Evolutionary conservation across 2,797 vertebrate genomes (phyloP).

Genomic region (Trematomus bernacchii): DNA sequence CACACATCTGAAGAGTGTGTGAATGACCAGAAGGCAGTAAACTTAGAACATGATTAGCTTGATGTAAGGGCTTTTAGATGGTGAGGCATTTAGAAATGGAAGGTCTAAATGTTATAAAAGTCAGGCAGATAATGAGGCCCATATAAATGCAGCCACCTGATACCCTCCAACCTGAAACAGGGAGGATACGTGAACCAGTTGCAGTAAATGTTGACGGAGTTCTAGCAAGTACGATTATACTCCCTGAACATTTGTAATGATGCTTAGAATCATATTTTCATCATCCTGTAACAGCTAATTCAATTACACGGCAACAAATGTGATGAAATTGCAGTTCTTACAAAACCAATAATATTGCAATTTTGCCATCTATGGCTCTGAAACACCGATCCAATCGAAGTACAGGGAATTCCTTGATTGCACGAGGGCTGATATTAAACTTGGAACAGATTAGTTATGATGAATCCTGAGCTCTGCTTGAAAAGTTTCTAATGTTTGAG

Average conservation of each 20-base stretch:
- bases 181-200: constrained; percentile 16
- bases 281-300: constrained; percentile 29
- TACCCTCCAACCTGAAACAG: constrained; percentile 33
- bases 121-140: constrained; percentile 32
- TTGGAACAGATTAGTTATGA: constrained; percentile 50
- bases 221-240: neutral
- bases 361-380: constrained; percentile 44
- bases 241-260: constrained; percentile 24
- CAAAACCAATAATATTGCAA: constrained; percentile 53
- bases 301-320: constrained; percentile 29
- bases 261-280: neutral
- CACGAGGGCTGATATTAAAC: constrained; percentile 62
- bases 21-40: neutral
- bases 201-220: neutral
- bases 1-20: constrained; percentile 11
- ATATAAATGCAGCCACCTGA: constrained; percentile 42
- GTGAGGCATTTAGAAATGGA: neutral
- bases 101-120: constrained; percentile 10
- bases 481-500: constrained; percentile 53
- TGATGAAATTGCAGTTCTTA: constrained; percentile 46
- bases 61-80: constrained; percentile 16
- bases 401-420: constrained; percentile 46
- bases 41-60: constrained; percentile 6
- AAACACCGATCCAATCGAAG: constrained; percentile 42
- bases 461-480: constrained; percentile 49